These are phyloP conservation scores for Lydus trimaculatus DNA, from an alignment of 2,888 invertebrate species.

Conservation along the genomic window DNA sequence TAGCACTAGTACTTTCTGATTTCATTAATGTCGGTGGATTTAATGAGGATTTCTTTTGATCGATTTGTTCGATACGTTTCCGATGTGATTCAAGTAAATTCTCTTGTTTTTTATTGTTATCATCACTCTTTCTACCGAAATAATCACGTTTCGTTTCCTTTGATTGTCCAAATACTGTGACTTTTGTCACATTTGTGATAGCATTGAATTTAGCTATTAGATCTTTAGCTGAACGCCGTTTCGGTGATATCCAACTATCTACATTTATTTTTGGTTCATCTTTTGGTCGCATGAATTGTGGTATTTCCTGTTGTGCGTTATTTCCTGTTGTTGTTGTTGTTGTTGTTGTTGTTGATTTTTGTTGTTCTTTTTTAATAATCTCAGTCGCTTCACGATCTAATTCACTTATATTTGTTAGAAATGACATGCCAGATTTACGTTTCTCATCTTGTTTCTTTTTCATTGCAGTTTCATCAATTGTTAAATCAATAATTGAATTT, in stretches of 20 bases:
- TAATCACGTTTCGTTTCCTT: constrained; percentile 49
- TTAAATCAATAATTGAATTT: constrained; percentile 56
- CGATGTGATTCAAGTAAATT: constrained; percentile 47
- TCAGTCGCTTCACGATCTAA: constrained; percentile 80
- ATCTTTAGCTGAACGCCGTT: constrained; percentile 61
- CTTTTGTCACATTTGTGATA: constrained; percentile 66
- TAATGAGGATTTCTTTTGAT: constrained; percentile 44
- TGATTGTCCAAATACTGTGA: constrained; percentile 61
- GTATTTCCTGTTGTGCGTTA: constrained; percentile 47
- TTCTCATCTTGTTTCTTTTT: constrained; percentile 59
- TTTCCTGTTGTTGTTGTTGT: constrained; percentile 32
- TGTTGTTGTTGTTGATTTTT: no score
- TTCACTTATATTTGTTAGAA: constrained; percentile 79
- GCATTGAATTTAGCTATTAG: constrained; percentile 71
- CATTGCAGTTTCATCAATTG: constrained; percentile 37
- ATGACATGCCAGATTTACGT: constrained; percentile 67
- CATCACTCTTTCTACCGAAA: constrained; percentile 50
- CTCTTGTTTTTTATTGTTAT: constrained; percentile 47
- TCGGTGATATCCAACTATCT: constrained; percentile 53
- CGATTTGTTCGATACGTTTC: constrained; percentile 49
- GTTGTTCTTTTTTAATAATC: constrained; percentile 66
- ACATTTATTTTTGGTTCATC: constrained; percentile 45
- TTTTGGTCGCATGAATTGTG: constrained; percentile 58
- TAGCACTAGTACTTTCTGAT: constrained; percentile 54
- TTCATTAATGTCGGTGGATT: constrained; percentile 52